These are phyloP conservation scores for Callimorpha dominula DNA, from an alignment of 2,888 invertebrate species.

Conservation along the genomic window DNA sequence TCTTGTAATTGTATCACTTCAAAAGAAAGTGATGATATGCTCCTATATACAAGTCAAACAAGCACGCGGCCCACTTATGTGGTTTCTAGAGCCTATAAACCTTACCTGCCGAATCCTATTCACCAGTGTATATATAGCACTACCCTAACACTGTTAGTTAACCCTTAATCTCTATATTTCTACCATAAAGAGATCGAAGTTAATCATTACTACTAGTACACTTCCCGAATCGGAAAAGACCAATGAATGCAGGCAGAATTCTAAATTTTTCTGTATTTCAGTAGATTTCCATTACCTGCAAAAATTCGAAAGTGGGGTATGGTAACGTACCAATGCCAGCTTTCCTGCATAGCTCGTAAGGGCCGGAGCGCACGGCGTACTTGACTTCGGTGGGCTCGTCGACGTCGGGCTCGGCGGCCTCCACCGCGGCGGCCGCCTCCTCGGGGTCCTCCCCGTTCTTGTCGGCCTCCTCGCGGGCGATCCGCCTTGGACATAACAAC, in stretches of 20 bases:
- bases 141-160: background rate
- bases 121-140: background rate
- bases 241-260: background rate
- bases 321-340: slow-evolving; percentile 90
- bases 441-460: slow-evolving; percentile 89
- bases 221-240: no score
- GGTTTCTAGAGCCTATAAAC: no score
- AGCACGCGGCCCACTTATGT: background rate
- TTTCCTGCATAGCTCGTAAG: slow-evolving; percentile 95
- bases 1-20: no score
- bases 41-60: background rate
- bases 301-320: no score
- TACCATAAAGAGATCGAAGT: background rate
- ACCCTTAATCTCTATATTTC: background rate
- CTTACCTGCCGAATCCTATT: no score
- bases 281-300: background rate
- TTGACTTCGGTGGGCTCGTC: slow-evolving; percentile 90
- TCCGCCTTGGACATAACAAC: slow-evolving; percentile 27
- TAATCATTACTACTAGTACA: background rate
- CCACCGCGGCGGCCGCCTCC: slow-evolving; percentile 87
- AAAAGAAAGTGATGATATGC: no score
- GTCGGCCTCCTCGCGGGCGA: slow-evolving; percentile 81
- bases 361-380: slow-evolving; percentile 94
- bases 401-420: slow-evolving; percentile 84
- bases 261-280: background rate